Conservation (phyloP, 2,113 vertebrate species). For the Pithys albifrons region DNA sequence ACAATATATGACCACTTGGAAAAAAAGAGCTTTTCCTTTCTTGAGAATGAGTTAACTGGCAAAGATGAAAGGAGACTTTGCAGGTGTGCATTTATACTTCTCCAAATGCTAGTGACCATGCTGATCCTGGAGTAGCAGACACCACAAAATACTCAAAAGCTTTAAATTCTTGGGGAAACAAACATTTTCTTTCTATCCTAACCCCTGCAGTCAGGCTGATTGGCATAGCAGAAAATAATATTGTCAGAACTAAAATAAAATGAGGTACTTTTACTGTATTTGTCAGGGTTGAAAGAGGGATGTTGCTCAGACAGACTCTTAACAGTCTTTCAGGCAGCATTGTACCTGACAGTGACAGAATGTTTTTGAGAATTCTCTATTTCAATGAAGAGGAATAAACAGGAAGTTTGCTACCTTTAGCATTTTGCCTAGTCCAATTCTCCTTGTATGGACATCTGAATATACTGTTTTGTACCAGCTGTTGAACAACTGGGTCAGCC, state of each 20-base stretch:
- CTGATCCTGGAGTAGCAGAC: background rate
- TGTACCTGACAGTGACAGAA: background rate
- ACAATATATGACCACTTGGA: background rate
- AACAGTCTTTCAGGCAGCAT: background rate
- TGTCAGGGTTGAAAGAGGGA: background rate
- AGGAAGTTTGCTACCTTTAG: constrained; percentile 16
- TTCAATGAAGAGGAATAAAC: constrained; percentile 6
- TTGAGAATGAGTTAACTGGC: background rate
- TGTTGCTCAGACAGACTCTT: background rate
- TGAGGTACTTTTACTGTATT: background rate
- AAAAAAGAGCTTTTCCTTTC: background rate
- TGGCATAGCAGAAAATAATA: background rate
- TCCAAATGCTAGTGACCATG: background rate
- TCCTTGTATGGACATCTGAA: background rate
- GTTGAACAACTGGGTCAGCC: background rate
- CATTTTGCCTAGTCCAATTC: background rate
- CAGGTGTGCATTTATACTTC: background rate
- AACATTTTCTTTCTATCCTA: background rate
- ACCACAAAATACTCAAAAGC: background rate
- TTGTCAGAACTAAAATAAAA: background rate
- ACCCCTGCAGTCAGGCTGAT: background rate
- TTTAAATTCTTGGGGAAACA: background rate
- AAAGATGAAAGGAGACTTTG: background rate
- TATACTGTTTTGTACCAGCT: background rate
- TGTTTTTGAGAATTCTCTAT: background rate